Conservation (phyloP, 2,888 invertebrate genomes). For the Calameuta pallipes region DNA sequence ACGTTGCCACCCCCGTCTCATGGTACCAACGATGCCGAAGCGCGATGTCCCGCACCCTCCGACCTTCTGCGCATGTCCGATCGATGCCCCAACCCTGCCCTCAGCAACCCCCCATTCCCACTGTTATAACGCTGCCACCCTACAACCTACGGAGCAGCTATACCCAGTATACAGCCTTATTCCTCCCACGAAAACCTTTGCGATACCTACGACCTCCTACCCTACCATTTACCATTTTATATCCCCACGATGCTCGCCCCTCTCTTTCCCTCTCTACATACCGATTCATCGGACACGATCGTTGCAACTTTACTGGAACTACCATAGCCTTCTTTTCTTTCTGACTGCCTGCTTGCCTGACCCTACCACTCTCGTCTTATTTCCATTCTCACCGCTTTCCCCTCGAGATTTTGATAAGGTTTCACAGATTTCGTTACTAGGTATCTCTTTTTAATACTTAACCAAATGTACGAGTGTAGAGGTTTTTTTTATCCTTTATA, state of each 20-base stretch:
- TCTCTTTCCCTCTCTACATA: slow-evolving; percentile 8
- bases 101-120: slow-evolving; percentile 15
- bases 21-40: not conserved
- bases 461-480: not conserved
- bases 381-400: slow-evolving; percentile 32
- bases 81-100: slow-evolving; percentile 51
- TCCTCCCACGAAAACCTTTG: not conserved
- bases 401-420: slow-evolving; percentile 40
- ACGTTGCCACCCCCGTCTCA: slow-evolving; percentile 7
- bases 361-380: slow-evolving; percentile 25
- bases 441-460: not conserved
- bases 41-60: slow-evolving; percentile 2
- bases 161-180: not conserved
- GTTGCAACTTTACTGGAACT: not conserved
- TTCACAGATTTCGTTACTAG: slow-evolving; percentile 21
- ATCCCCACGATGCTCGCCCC: not conserved
- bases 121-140: slow-evolving; percentile 6
- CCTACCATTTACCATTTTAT: not conserved
- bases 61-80: slow-evolving; percentile 53
- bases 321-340: not conserved
- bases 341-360: not conserved
- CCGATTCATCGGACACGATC: not conserved
- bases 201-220: slow-evolving; percentile 8
- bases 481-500: not conserved
- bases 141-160: not conserved